Conservation (phyloP, 2,888 invertebrate species). For the Piscicola geometra region DNA sequence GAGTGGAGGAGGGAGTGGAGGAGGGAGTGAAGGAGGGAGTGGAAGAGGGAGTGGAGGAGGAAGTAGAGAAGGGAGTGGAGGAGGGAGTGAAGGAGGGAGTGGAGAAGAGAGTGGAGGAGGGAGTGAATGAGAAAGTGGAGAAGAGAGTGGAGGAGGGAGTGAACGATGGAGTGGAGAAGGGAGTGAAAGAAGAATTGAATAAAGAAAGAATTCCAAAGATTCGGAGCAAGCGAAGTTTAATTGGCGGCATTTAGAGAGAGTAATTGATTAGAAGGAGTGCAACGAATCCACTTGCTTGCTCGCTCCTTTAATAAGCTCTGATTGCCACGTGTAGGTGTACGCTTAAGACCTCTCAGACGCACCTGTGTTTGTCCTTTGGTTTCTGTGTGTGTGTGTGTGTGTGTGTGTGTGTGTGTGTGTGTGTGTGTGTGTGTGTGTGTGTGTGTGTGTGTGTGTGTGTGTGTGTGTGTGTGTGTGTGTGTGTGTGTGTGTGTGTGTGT, state of each 20-base stretch:
- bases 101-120: background rate
- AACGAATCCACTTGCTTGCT: background rate
- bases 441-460: background rate
- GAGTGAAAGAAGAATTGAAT: no score
- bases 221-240: no score
- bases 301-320: background rate
- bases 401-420: background rate
- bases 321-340: no score
- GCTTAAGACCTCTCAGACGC: no score
- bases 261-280: background rate
- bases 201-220: no score
- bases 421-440: background rate
- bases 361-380: no score
- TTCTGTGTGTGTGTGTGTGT: no score
- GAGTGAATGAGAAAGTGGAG: no score
- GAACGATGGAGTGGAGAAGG: background rate
- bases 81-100: background rate
- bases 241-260: no score
- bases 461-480: background rate
- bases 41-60: background rate
- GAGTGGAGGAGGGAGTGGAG: background rate
- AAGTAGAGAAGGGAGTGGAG: background rate
- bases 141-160: background rate
- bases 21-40: background rate
- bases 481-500: background rate